Conservation (phyloP, 2,113 vertebrate species). For the Argyrosomus japonicus region DNA sequence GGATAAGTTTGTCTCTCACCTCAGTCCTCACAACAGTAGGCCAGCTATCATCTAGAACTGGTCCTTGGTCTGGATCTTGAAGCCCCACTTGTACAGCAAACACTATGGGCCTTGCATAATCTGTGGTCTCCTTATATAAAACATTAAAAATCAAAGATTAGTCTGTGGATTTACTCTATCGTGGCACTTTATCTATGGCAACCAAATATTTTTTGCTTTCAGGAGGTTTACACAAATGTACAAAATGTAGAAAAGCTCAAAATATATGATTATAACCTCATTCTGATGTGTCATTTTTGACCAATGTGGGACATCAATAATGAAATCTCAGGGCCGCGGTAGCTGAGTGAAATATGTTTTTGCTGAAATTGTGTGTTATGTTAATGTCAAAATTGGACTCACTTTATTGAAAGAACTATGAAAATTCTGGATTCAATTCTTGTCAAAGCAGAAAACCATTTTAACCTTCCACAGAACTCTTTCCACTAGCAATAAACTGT, state of each 20-base stretch:
- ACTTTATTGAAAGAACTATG: not conserved
- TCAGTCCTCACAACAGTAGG: conserved; percentile 89
- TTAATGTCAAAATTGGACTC: not conserved
- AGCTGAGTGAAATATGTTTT: not conserved
- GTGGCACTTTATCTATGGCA: conserved; percentile 29
- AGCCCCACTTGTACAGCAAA: conserved; percentile 90
- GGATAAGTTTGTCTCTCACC: conserved; percentile 73
- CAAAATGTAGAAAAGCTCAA: not conserved
- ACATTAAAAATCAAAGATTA: conserved; percentile 2
- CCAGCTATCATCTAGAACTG: conserved; percentile 91
- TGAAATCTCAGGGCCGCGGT: not conserved
- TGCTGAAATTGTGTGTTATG: not conserved
- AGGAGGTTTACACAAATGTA: not conserved
- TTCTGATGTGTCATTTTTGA: conserved; percentile 14
- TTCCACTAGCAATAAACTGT: not conserved
- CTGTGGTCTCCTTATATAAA: conserved; percentile 89
- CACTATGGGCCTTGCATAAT: conserved; percentile 92
- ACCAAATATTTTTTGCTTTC: not conserved
- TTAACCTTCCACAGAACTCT: not conserved
- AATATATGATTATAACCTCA: not conserved
- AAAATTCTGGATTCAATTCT: not conserved
- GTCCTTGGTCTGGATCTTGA: conserved; percentile 81
- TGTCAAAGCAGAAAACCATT: not conserved
- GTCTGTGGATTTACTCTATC: conserved; percentile 13
- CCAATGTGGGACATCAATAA: not conserved